These are phyloP conservation scores for Cantharis rufa DNA, from an alignment of 2,888 invertebrate species.

Conservation along the genomic window DNA sequence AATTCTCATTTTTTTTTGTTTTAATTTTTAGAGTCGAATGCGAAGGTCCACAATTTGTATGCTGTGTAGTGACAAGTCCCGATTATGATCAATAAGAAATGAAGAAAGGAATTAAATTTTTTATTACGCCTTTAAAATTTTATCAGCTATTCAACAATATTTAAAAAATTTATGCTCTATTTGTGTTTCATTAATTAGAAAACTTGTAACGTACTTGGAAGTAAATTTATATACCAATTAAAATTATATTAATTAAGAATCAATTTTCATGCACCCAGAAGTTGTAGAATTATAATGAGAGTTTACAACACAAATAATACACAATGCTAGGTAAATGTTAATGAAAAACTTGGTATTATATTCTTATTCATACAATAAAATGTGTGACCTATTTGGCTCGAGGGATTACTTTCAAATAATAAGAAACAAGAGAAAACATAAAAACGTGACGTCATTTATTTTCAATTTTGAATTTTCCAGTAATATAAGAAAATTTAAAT, in stretches of 20 bases:
- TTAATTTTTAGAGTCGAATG: not conserved
- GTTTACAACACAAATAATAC: not conserved
- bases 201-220: not conserved
- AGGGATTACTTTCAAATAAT: not conserved
- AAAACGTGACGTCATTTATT: not conserved
- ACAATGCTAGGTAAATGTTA: not conserved
- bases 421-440: not conserved
- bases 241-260: not conserved
- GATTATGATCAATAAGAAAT: not conserved
- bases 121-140: not conserved
- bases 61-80: not conserved
- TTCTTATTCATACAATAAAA: not conserved
- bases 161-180: not conserved
- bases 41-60: not conserved
- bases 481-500: not conserved
- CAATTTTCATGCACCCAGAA: not conserved
- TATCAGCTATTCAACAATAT: not conserved
- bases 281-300: not conserved
- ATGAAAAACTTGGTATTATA: not conserved
- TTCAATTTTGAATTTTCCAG: not conserved
- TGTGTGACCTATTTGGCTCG: not conserved
- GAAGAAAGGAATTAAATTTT: not conserved
- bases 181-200: not conserved
- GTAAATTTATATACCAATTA: not conserved
- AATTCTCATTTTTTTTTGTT: not conserved